A percentile compares a stretch with the other conserved stretches of the same genome.
Conservation (phyloP, 2,888 invertebrate genomes). For the Incurvaria masculella region DNA sequence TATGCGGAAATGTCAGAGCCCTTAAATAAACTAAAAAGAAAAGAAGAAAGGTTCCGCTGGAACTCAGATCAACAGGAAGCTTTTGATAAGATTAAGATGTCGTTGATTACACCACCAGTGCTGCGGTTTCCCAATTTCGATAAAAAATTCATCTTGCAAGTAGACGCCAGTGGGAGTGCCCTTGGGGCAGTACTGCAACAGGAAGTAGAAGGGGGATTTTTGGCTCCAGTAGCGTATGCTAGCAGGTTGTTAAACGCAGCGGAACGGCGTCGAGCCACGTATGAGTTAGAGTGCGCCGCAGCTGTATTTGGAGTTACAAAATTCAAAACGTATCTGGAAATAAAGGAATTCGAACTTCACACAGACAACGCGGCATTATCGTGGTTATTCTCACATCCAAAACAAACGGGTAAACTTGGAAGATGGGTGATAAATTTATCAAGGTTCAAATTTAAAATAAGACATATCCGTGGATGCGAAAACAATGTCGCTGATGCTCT, state of each 20-base stretch:
- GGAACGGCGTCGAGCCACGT: constrained; percentile 4
- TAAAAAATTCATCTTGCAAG: constrained; percentile 5
- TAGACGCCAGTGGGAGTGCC: constrained; percentile 4
- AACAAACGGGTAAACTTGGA: neutral
- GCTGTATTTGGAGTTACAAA: constrained; percentile 8
- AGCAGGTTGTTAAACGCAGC: constrained; percentile 1
- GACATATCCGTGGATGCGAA: neutral
- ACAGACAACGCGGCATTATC: constrained; percentile 8
- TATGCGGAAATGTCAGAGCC: constrained; percentile 6
- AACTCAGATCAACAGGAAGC: neutral
- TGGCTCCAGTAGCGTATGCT: constrained; percentile 6
- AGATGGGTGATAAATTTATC: neutral
- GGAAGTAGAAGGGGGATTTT: constrained; percentile 7
- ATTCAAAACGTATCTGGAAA: constrained; percentile 5
- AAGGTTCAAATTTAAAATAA: neutral
- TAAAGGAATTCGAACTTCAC: constrained; percentile 5
- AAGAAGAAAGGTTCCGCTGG: neutral
- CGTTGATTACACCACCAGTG: constrained; percentile 6
- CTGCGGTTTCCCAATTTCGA: constrained; percentile 6
- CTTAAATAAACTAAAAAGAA: constrained; percentile 1
- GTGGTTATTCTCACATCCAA: constrained; percentile 6
- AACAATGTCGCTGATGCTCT: neutral
- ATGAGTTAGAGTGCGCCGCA: constrained; percentile 7
- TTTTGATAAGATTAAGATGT: constrained; percentile 1
- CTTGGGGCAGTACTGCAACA: constrained; percentile 6